A percentile compares a stretch with the other conserved stretches of the same genome.
Conservation (phyloP, 1,140 invertebrate species). For the Laodelphax striatellus region DNA sequence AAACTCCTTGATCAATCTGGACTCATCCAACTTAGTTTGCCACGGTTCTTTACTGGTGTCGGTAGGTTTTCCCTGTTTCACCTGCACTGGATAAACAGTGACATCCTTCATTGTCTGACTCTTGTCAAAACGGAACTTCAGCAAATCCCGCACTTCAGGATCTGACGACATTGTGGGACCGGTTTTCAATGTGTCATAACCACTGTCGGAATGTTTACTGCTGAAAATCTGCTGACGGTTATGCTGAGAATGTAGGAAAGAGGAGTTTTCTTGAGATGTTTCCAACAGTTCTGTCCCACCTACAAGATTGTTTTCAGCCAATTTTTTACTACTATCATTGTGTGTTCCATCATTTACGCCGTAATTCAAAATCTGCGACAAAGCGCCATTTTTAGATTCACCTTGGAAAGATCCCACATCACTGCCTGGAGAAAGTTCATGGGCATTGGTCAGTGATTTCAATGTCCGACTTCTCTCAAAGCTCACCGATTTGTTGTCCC, state of each 20-base stretch:
- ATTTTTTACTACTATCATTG: too few relatives aligned
- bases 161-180: constrained; percentile 7
- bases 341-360: too few relatives aligned
- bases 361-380: not conserved
- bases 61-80: constrained; percentile 6
- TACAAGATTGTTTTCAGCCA: too few relatives aligned
- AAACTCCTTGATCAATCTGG: constrained; percentile 34
- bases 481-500: too few relatives aligned
- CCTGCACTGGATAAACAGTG: constrained; percentile 9
- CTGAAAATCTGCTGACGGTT: constrained; percentile 2
- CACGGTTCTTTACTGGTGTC: constrained; percentile 20
- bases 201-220: constrained; percentile 30
- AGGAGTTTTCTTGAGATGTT: not conserved
- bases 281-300: not conserved
- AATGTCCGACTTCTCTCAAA: too few relatives aligned
- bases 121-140: constrained; percentile 14
- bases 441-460: too few relatives aligned
- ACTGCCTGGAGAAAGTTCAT: not conserved
- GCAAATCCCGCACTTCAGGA: constrained; percentile 15
- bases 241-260: not conserved
- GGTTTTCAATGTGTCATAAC: constrained; percentile 30
- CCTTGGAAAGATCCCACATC: not conserved
- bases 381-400: not conserved
- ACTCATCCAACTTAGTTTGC: constrained; percentile 33
- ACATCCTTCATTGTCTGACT: not conserved